Evolutionary conservation across 2,797 vertebrate species (phyloP).

Genomic region (Margarornis squamiger): DNA sequence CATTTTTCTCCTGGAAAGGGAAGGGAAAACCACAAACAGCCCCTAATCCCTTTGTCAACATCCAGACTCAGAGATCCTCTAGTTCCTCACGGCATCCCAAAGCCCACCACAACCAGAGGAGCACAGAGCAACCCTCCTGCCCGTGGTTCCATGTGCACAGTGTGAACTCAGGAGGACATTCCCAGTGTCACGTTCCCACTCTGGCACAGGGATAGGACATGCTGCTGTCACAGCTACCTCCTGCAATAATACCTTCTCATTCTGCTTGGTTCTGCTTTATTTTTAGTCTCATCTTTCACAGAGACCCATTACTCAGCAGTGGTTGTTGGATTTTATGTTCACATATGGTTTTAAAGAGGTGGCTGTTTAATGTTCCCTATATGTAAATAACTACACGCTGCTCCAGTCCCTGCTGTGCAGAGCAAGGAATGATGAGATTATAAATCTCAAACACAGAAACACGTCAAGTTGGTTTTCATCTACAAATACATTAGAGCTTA

Average conservation of each 20-base stretch:
- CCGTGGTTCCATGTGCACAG: not conserved
- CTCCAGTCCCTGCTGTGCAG: conserved; percentile 12
- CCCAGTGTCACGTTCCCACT: not conserved
- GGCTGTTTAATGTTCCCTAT: conserved; percentile 50
- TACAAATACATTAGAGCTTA: not conserved
- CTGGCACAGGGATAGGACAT: not conserved
- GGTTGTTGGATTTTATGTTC: conserved; percentile 28
- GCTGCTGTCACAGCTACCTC: not conserved
- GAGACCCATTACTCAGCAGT: conserved; percentile 15
- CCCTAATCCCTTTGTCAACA: not conserved
- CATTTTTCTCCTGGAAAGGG: not conserved
- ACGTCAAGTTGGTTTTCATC: conserved; percentile 5
- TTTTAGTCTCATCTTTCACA: not conserved
- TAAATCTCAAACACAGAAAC: conserved; percentile 9
- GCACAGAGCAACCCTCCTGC: not conserved
- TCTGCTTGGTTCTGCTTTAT: not conserved
- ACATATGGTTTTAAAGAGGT: conserved; percentile 33
- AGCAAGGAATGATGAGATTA: not conserved
- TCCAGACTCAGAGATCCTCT: not conserved
- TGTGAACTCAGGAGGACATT: not conserved
- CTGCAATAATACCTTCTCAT: not conserved
- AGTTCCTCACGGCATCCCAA: not conserved
- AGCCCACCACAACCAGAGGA: not conserved
- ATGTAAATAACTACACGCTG: conserved; percentile 59
- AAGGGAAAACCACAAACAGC: not conserved